phyloP scores from a whole-genome alignment of 2,888 invertebrate species.

The Aporophyla lueneburgensis region DNA sequence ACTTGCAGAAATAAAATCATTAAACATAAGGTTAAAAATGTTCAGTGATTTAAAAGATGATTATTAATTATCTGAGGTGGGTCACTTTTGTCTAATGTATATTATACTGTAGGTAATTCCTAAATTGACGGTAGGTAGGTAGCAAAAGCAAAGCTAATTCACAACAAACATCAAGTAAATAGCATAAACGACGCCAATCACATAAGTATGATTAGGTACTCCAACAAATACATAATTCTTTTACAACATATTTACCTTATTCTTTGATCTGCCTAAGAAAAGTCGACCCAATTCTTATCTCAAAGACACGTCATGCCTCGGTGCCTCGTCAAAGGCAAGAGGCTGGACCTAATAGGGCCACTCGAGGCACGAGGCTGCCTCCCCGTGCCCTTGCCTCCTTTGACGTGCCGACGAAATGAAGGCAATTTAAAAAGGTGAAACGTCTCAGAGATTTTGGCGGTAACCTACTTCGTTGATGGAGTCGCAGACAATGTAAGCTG shows the following conservation, averaged over 20 bases:
- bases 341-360: constrained; percentile 87
- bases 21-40: too few species aligned
- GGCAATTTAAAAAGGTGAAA: constrained; percentile 85
- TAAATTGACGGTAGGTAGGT: background rate
- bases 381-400: constrained; percentile 78
- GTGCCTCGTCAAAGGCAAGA: constrained; percentile 84
- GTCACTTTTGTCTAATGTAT: background rate
- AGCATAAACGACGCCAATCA: constrained; percentile 53
- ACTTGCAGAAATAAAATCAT: too few species aligned
- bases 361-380: constrained; percentile 80
- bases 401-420: constrained; percentile 82
- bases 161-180: constrained; percentile 30
- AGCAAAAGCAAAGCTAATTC: constrained; percentile 35
- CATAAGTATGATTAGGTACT: constrained; percentile 65
- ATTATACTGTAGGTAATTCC: background rate
- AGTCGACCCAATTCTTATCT: constrained; percentile 87
- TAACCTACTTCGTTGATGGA: constrained; percentile 55
- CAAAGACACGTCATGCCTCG: constrained; percentile 85
- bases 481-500: constrained; percentile 32
- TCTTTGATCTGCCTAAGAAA: constrained; percentile 85
- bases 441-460: constrained; percentile 66
- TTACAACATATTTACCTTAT: constrained; percentile 60
- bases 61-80: background rate
- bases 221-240: constrained; percentile 58
- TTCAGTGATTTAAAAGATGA: background rate